phyloP scores from a whole-genome alignment of 2,113 vertebrate genomes.

The Promerops cafer region DNA sequence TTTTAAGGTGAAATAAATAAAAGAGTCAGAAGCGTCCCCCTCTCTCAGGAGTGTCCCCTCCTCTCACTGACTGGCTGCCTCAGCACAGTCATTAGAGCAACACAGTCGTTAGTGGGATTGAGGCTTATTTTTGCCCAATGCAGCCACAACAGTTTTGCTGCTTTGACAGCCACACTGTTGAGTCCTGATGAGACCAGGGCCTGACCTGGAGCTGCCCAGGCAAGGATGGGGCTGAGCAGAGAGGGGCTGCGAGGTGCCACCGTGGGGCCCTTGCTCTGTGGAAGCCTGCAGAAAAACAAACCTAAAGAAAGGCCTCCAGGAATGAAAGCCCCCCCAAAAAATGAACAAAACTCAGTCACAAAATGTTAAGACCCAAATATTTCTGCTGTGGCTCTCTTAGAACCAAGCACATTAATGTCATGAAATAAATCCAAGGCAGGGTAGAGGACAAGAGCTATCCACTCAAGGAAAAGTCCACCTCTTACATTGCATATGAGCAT shows the following conservation, averaged over 20 bases:
- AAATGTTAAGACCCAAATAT: neutral
- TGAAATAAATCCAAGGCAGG: neutral
- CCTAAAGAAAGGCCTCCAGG: neutral
- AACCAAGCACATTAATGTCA: neutral
- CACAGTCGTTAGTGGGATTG: accelerated
- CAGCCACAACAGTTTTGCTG: neutral
- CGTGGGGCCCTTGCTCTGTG: accelerated
- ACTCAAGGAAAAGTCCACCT: neutral
- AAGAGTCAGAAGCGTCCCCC: neutral
- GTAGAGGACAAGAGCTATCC: neutral
- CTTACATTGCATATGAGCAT: neutral
- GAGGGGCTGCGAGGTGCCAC: neutral
- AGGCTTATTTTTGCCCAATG: neutral
- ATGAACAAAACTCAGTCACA: neutral
- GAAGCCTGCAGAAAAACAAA: neutral
- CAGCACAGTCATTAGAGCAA: neutral
- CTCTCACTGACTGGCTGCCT: neutral
- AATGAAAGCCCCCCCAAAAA: too few species aligned
- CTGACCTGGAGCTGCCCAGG: neutral
- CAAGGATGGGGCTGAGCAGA: neutral
- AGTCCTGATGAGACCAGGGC: neutral
- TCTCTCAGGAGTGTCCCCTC: neutral
- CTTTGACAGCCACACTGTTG: neutral
- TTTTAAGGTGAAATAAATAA: constrained; percentile 10
- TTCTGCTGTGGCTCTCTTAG: neutral